Evolutionary conservation across 2,797 vertebrate species (phyloP).

Genomic region (Falco peregrinus): DNA sequence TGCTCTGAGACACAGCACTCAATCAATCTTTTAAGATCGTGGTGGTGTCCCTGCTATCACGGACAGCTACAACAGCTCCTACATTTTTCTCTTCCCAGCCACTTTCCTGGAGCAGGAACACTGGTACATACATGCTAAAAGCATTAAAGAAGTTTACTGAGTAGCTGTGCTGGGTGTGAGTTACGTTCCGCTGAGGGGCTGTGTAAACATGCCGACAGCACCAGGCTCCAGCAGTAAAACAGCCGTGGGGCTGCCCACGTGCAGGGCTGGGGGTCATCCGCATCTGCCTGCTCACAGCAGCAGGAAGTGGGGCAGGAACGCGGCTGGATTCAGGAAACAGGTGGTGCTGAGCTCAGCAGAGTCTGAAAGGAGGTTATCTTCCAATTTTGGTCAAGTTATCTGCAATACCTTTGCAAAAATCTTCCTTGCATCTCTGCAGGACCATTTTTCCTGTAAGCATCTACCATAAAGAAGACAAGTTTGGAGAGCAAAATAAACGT

Average conservation of each 20-base stretch:
- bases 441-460: background rate
- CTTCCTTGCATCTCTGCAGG: background rate
- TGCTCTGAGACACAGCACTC: background rate
- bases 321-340: background rate
- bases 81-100: background rate
- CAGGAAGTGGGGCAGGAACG: background rate
- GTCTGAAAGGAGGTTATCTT: background rate
- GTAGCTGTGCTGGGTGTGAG: background rate
- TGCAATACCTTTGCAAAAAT: background rate
- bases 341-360: background rate
- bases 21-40: background rate
- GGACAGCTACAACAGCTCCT: background rate
- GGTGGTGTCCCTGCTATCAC: background rate
- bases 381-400: background rate
- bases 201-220: background rate
- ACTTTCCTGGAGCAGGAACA: background rate
- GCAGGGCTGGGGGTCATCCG: background rate
- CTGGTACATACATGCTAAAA: background rate
- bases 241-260: background rate
- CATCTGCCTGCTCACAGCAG: background rate
- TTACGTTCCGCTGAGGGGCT: background rate
- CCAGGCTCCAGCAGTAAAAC: background rate
- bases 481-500: background rate
- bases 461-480: background rate
- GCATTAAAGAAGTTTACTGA: background rate